Base-by-base conservation (phyloP, 2,888 invertebrate genomes). In the Notocelia uddmanniana region DNA sequence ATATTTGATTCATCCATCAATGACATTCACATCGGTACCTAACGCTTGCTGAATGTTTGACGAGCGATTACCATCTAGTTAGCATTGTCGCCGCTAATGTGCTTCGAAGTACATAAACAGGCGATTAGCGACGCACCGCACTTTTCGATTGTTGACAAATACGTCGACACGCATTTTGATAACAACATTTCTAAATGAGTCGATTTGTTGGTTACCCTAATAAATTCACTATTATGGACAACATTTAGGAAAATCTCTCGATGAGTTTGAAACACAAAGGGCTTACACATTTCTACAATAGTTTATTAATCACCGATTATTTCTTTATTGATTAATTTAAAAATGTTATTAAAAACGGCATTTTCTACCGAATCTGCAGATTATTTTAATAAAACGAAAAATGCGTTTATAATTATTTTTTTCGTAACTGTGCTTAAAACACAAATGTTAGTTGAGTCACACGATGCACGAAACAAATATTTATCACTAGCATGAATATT, bases 91-190 rank as follows among this genome's bases (percentile, higher is more conserved):
- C 71, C 74, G 76, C 76, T 85, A 80, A 78, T 77, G 75, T 82
- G 79, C 84, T 83, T 82, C 83, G 78, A 79, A 82, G 77, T 79
- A 74, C 72, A 76, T 80, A 90, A 91, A 90, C 86, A 89, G 87
- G 79, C 85, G 79, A 88, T 91, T 89, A 90, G 85, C 75, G 80
- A 74, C 78, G 71, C 75, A 75, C 73, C 73, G 69, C 67, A 68
- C 68, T 80, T 83, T 83, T 82, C 79, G 76, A 68, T 84, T 78
- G 77, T 69, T 60, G 73, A 76, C 81, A 70, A 69, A 74, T 80
- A 77, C 81, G 74, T 77, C 77, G 75, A 73, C 73, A 48, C 64
- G 60, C 71, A 74, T 11, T 66, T 74, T 45, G 63, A 73, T 59
- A 73, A 70, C 26, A 13, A 19, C n/a, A n/a, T 23, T 23, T 59